These are phyloP conservation scores for Drosophila ananassae DNA, from an alignment of 1,140 invertebrate genomes.

Conservation along the genomic window DNA sequence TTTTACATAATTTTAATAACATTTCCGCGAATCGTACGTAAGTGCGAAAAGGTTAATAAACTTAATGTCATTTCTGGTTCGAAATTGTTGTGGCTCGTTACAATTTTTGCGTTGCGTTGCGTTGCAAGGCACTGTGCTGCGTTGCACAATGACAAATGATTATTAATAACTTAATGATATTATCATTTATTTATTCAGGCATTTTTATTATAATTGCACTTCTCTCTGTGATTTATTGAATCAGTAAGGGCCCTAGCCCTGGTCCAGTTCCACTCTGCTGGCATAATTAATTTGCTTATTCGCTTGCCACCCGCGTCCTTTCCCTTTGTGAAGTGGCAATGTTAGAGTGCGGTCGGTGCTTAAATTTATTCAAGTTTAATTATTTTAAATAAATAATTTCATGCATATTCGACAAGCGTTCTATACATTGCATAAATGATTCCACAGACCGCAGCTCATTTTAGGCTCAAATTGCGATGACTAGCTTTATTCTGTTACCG, in stretches of 20 bases:
- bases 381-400: conserved; percentile 53
- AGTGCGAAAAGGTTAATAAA: conserved; percentile 76
- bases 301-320: neutral
- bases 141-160: conserved; percentile 63
- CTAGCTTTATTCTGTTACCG: conserved; percentile 28
- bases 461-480: conserved; percentile 32
- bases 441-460: conserved; percentile 34
- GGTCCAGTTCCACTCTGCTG: conserved; percentile 12
- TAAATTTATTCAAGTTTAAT: conserved; percentile 44
- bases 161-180: conserved; percentile 80
- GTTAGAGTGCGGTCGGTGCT: conserved; percentile 29
- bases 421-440: conserved; percentile 13
- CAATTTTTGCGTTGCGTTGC: conserved; percentile 16
- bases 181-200: conserved; percentile 72
- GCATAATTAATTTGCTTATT: conserved; percentile 60
- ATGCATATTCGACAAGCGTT: conserved; percentile 28
- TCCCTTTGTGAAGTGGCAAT: conserved; percentile 24
- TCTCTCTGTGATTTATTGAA: conserved; percentile 48
- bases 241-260: conserved; percentile 11
- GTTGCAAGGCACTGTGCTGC: conserved; percentile 1
- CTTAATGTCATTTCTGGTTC: conserved; percentile 63
- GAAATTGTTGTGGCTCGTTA: conserved; percentile 40
- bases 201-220: conserved; percentile 50
- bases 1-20: conserved; percentile 55
- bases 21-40: conserved; percentile 55